Percentiles rank a stretch among this genome's conserved stretches.
Evolutionary conservation across 2,113 vertebrate species (phyloP).

Genomic region (Uropsilus gracilis): DNA sequence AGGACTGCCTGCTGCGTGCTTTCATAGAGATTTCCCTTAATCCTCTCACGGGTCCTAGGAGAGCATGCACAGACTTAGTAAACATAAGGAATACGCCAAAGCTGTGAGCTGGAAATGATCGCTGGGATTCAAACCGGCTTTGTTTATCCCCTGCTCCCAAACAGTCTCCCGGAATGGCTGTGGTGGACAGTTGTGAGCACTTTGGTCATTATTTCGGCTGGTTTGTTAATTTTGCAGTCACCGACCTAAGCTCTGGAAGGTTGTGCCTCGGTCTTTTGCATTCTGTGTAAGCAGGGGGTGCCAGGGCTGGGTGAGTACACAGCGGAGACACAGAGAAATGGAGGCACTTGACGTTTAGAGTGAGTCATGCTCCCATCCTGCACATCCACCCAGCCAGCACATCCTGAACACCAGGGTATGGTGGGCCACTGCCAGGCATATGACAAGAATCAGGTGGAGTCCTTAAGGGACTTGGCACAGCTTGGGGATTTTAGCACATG

Average conservation of each 20-base stretch:
- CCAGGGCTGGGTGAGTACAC: neutral
- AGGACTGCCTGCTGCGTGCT: neutral
- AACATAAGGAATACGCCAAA: neutral
- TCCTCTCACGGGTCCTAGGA: neutral
- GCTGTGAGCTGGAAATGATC: neutral
- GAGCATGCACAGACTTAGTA: neutral
- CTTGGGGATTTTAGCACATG: neutral
- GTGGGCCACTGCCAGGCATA: neutral
- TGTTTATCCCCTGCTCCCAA: neutral
- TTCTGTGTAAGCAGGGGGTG: neutral
- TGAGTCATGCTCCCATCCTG: neutral
- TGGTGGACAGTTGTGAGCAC: neutral
- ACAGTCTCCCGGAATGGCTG: neutral
- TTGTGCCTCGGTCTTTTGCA: neutral
- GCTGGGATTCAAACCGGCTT: neutral
- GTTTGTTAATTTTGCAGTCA: conserved; percentile 19
- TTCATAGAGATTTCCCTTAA: neutral
- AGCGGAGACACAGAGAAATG: neutral
- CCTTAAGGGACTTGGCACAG: neutral
- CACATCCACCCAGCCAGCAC: neutral
- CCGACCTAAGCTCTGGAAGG: neutral
- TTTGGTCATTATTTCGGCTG: neutral
- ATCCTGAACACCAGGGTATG: neutral
- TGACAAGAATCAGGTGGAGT: neutral
- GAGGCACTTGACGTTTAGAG: neutral